Percentiles rank a stretch among this genome's conserved stretches.
phyloP scores from a whole-genome alignment of 1,140 invertebrate genomes.

The Calliopsis andreniformis region DNA sequence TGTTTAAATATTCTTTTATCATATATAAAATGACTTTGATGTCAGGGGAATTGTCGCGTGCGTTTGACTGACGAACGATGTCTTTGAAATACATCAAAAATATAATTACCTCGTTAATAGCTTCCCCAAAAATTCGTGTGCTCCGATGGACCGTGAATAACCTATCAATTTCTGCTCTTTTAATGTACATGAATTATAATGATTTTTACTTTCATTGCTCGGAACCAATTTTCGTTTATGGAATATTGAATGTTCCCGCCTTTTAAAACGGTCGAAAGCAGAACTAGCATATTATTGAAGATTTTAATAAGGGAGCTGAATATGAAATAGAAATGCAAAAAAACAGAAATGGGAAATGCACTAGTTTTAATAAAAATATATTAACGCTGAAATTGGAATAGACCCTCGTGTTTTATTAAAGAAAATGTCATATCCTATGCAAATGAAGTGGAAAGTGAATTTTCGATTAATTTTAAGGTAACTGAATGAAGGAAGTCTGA shows the following conservation, averaged over 20 bases:
- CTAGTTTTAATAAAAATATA: too few relatives aligned
- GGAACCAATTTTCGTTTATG: too few relatives aligned
- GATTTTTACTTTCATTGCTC: slow-evolving; percentile 8
- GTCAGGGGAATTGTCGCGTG: slow-evolving; percentile 9
- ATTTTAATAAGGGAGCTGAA: background rate
- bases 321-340: too few relatives aligned
- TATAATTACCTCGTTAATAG: slow-evolving; percentile 47
- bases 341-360: too few relatives aligned
- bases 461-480: background rate
- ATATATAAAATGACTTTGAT: slow-evolving; percentile 36
- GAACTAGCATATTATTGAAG: background rate
- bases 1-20: slow-evolving; percentile 25
- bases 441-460: background rate
- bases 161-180: slow-evolving; percentile 22
- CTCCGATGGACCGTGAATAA: slow-evolving; percentile 10
- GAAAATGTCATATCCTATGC: background rate
- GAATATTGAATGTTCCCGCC: background rate
- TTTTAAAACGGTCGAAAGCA: background rate
- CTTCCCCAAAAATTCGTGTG: slow-evolving; percentile 24
- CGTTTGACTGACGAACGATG: slow-evolving; percentile 4
- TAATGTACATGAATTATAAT: slow-evolving; percentile 27
- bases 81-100: slow-evolving; percentile 34
- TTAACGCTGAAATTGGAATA: too few relatives aligned
- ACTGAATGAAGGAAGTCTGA: background rate
- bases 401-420: too few relatives aligned